phyloP scores from a whole-genome alignment of 2,888 invertebrate species.

The Desoria tigrina region DNA sequence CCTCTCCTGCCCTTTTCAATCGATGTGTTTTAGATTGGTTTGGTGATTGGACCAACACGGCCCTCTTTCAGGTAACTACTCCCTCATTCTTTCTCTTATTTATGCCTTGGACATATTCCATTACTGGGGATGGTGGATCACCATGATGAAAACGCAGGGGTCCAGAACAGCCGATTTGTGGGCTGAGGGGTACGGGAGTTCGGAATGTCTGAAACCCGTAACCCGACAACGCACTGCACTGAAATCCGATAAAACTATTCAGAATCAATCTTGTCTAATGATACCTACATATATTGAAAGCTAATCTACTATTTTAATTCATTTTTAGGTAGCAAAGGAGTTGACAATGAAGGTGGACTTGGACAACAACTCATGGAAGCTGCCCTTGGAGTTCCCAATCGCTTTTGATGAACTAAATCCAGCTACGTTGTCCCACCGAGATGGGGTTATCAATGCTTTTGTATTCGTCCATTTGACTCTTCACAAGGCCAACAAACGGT shows the following conservation, averaged over 20 bases:
- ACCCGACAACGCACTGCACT: constrained; percentile 38
- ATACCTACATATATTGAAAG: no score
- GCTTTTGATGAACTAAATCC: constrained; percentile 74
- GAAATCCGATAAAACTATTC: no score
- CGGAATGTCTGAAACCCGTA: constrained; percentile 37
- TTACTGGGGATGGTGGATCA: no score
- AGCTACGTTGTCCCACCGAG: constrained; percentile 78
- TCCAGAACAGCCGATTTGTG: constrained; percentile 52
- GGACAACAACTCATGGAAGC: constrained; percentile 78
- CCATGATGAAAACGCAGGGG: constrained; percentile 54
- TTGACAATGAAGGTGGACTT: constrained; percentile 94
- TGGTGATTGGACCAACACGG: constrained; percentile 98
- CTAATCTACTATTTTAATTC: no score
- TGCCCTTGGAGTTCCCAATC: constrained; percentile 88
- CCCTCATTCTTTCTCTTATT: no score
- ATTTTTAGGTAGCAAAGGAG: constrained; percentile 69
- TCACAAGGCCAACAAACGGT: constrained; percentile 87
- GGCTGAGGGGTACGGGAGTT: constrained; percentile 42
- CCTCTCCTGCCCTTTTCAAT: constrained; percentile 98
- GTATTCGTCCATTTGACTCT: constrained; percentile 98
- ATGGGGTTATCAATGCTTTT: constrained; percentile 97
- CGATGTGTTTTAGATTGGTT: constrained; percentile 99
- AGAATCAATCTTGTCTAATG: no score
- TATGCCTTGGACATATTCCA: no score
- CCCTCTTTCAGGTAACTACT: constrained; percentile 73